Conservation (phyloP, 2,797 vertebrate species). For the Scolopax bukidnonensis region DNA sequence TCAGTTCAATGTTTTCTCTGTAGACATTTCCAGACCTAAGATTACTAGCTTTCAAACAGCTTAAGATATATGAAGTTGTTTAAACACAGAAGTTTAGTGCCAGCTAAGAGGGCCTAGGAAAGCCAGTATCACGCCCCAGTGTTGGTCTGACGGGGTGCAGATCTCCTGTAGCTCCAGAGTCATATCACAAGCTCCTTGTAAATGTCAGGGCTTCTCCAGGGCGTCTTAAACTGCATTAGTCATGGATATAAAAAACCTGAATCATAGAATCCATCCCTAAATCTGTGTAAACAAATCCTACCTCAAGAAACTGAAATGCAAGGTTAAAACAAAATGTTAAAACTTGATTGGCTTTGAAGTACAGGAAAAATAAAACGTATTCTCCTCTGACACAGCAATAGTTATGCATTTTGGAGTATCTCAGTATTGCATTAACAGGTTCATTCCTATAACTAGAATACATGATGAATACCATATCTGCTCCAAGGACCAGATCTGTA, state of each 20-base stretch:
- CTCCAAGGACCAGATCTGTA: neutral
- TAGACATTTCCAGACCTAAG: neutral
- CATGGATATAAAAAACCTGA: neutral
- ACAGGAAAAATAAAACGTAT: neutral
- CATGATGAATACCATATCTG: neutral
- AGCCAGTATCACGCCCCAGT: neutral
- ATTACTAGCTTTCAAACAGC: neutral
- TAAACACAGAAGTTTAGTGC: neutral
- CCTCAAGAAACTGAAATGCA: neutral
- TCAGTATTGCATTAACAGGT: neutral
- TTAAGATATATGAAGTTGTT: neutral
- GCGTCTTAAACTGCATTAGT: neutral
- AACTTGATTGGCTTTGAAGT: neutral
- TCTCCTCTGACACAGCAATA: neutral
- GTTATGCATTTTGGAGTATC: fast-evolving
- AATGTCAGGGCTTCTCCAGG: neutral
- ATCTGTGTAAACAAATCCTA: neutral
- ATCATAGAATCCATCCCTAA: neutral
- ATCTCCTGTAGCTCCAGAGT: neutral
- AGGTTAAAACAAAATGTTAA: neutral
- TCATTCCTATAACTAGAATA: neutral
- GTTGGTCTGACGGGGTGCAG: neutral
- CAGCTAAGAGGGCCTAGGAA: neutral
- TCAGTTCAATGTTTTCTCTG: neutral
- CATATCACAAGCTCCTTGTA: neutral